Evolutionary conservation across 2,888 invertebrate species (phyloP).

Genomic region (Aspidiotus destructor): DNA sequence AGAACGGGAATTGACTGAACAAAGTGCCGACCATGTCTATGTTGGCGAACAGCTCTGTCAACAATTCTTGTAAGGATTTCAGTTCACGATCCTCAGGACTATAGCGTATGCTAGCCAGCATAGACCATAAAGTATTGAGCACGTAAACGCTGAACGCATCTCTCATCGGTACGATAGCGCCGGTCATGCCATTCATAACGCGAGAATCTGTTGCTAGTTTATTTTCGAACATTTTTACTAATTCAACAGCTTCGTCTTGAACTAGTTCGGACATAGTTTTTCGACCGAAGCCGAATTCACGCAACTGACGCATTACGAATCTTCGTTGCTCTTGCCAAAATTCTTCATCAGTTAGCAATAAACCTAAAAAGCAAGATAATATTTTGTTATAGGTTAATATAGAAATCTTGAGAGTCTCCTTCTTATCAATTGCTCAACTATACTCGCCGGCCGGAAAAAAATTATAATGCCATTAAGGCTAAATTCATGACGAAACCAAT

Average conservation of each 20-base stretch:
- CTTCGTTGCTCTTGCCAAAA: slow-evolving; percentile 66
- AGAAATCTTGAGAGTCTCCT: no score
- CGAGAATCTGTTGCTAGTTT: slow-evolving; percentile 42
- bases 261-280: slow-evolving; percentile 64
- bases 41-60: slow-evolving; percentile 60
- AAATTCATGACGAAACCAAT: no score
- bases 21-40: slow-evolving; percentile 72
- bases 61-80: slow-evolving; percentile 54
- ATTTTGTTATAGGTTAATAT: slow-evolving; percentile 15
- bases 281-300: slow-evolving; percentile 73
- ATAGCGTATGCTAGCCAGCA: slow-evolving; percentile 70
- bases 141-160: slow-evolving; percentile 66
- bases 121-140: slow-evolving; percentile 70
- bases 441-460: no score
- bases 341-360: slow-evolving; percentile 62
- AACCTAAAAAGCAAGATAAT: slow-evolving; percentile 42
- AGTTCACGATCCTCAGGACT: slow-evolving; percentile 60
- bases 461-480: no score
- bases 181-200: slow-evolving; percentile 39
- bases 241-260: slow-evolving; percentile 56
- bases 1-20: slow-evolving; percentile 69
- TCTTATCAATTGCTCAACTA: no score
- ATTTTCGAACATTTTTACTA: slow-evolving; percentile 50
- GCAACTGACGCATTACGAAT: slow-evolving; percentile 64
- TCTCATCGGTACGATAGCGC: slow-evolving; percentile 55